Conservation (phyloP, 2,797 vertebrate genomes). For the Poecilia picta region DNA sequence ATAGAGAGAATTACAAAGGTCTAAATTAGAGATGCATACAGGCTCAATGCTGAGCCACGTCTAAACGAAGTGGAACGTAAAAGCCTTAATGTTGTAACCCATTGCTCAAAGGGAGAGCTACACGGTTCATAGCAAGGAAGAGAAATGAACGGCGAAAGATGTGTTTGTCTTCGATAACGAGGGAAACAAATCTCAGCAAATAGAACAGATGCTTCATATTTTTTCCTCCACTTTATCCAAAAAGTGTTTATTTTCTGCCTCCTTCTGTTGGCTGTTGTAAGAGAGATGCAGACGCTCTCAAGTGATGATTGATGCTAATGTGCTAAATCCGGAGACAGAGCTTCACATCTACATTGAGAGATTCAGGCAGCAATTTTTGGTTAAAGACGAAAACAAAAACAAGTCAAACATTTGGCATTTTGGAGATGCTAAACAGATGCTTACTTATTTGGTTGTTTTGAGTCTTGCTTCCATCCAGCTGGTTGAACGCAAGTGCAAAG, state of each 20-base stretch:
- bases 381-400: background rate
- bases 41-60: background rate
- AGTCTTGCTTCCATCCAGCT: background rate
- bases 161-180: background rate
- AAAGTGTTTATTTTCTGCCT: background rate
- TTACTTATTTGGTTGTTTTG: conserved; percentile 7
- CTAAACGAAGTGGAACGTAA: background rate
- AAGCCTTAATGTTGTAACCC: background rate
- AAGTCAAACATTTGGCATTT: background rate
- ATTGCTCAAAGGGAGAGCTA: background rate
- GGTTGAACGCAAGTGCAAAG: background rate
- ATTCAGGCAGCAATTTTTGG: background rate
- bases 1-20: background rate
- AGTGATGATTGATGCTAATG: background rate
- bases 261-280: background rate
- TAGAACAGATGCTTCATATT: conserved; percentile 1
- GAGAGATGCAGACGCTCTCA: background rate
- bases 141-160: background rate
- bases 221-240: background rate
- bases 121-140: background rate
- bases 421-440: conserved; percentile 6
- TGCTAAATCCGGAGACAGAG: background rate
- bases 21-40: background rate
- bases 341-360: background rate
- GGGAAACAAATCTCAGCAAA: conserved; percentile 2